phyloP scores from a whole-genome alignment of 2,113 vertebrate genomes.

The Spea bombifrons region DNA sequence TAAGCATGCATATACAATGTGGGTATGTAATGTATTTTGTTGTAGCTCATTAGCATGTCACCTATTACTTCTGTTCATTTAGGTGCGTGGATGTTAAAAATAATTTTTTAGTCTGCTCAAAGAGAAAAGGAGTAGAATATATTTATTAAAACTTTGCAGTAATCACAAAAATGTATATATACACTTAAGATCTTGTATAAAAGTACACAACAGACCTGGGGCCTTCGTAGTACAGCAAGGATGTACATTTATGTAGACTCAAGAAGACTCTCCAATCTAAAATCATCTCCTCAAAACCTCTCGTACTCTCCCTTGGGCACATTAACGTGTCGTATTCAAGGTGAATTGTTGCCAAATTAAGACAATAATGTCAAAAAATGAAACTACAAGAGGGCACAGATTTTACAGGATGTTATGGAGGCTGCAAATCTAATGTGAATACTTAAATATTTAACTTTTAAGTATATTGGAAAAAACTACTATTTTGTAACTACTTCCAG shows the following conservation, averaged over 20 bases:
- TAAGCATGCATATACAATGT: too few species aligned
- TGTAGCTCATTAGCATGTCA: too few species aligned
- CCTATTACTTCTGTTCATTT: too few species aligned
- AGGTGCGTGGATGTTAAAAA: conserved; percentile 6
- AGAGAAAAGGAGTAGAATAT: conserved; percentile 5
- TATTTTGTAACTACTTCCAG: neutral
- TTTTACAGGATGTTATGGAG: neutral
- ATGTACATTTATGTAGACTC: neutral
- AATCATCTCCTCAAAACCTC: neutral
- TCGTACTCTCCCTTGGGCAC: neutral
- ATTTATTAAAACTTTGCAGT: conserved; percentile 32
- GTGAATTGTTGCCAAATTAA: neutral
- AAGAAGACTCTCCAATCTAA: neutral
- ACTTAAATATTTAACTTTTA: neutral
- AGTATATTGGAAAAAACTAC: neutral
- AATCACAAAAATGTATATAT: conserved; percentile 42
- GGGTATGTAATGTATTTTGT: too few species aligned
- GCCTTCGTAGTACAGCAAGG: too few species aligned
- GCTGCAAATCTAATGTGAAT: neutral
- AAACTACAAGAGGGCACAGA: neutral
- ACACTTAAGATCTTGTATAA: conserved; percentile 13
- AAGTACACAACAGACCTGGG: neutral
- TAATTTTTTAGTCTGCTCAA: neutral
- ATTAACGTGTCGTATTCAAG: neutral
- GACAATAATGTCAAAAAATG: neutral